Evolutionary conservation across 2,797 vertebrate genomes (phyloP), one percentile per base, ranked within the genome.

Genomic region (Phalanger gymnotis): DNA sequence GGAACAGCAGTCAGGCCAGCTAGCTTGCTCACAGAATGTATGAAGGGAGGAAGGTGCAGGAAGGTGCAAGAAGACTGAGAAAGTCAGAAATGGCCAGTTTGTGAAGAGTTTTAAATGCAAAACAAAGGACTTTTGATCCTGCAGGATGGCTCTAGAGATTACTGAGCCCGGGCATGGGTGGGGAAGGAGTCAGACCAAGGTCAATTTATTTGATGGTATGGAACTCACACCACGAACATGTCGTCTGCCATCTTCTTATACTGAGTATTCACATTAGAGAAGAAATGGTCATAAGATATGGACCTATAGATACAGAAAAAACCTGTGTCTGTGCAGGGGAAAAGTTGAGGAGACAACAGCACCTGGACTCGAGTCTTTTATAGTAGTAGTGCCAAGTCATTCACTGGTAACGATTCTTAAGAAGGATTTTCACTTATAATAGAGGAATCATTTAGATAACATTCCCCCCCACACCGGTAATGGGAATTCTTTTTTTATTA

Each of bases 371-470:
- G 12, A n/a, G 9, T 10, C 34, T 22, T 51, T 91, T 73, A 5
- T 4, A 54, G 0, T 4, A 47, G 31, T 47, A 4, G 34, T 27
- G 31, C 92, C 92, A 90, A 56, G 19, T 27, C 2, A 27, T 54
- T 5, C 40, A 19, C 90, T 90, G 47, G 56, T 90, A 11, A 91
- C 52, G 89, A n/a, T 54, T 11, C 92, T 9, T 10, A 90, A 54
- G 54, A 90, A 90, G 92, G 47, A 53, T 61, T 92, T 95, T 96
- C 95, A n/a, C 94, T 96, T 58, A 91, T 90, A 95, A 58, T 53
- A 19, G 10, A 94, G 30, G 87, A 31, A 90, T 57, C 56, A 31
- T 87, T 93, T 58, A 97, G 61, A 81, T 95, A 91, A 19, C 81
- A 9, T 34, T 81, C 47, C 27, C 47, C 40, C 9, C 27, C 6